Evolutionary conservation across 2,888 invertebrate species (phyloP).

Genomic region (Antheraea assamensis): DNA sequence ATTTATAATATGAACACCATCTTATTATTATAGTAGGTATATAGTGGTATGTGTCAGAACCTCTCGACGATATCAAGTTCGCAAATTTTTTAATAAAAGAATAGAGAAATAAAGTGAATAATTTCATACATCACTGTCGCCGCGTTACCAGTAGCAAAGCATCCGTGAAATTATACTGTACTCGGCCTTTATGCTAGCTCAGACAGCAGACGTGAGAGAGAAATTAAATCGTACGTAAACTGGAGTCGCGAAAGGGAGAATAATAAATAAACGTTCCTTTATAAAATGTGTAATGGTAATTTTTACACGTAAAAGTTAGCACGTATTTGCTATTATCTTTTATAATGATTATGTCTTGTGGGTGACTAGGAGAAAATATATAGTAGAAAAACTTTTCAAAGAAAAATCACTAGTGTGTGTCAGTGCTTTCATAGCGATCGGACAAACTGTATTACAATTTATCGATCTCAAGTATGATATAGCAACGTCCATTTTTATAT

Average conservation of each 20-base stretch:
- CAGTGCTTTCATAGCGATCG: too few species aligned
- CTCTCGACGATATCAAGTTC: background rate
- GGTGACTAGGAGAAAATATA: too few species aligned
- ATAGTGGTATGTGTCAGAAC: background rate
- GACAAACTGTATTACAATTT: too few species aligned
- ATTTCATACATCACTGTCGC: conserved; percentile 35
- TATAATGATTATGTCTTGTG: too few species aligned
- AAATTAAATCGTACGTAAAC: conserved; percentile 51
- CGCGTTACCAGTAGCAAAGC: conserved; percentile 38
- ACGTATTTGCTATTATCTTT: too few species aligned
- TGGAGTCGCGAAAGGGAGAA: conserved; percentile 20
- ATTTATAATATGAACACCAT: background rate
- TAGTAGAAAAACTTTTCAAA: too few species aligned
- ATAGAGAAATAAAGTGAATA: conserved; percentile 28
- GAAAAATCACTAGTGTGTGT: too few species aligned
- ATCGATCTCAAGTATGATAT: too few species aligned
- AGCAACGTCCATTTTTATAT: too few species aligned
- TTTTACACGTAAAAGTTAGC: background rate
- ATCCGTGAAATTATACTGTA: conserved; percentile 50
- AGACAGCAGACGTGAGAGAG: conserved; percentile 34
- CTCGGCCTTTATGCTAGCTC: conserved; percentile 37
- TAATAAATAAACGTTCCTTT: conserved; percentile 4
- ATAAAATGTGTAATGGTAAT: background rate
- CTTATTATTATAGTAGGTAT: background rate
- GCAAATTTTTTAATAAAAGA: conserved; percentile 8